Evolutionary conservation across 2,113 vertebrate genomes (phyloP).

Genomic region (Chaenocephalus aceratus): DNA sequence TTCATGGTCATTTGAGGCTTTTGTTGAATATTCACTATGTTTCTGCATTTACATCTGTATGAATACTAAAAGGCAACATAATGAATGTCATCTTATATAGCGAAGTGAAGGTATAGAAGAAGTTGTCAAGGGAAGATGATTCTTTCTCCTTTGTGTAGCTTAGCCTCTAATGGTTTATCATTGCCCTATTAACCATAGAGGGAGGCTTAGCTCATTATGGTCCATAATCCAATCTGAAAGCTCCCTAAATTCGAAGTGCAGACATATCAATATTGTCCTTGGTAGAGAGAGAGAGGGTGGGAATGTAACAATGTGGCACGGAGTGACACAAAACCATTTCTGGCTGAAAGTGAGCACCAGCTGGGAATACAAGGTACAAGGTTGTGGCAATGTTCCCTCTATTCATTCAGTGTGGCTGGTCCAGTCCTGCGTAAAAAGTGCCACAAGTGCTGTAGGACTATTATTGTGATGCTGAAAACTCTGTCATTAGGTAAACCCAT

Average conservation of each 20-base stretch:
- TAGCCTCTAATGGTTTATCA: constrained; percentile 60
- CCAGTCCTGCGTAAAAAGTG: constrained; percentile 7
- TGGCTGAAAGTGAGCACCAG: constrained; percentile 35
- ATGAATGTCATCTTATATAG: constrained; percentile 1
- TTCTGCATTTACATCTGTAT: constrained; percentile 16
- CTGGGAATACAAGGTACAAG: constrained; percentile 44
- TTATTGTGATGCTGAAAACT: constrained; percentile 11
- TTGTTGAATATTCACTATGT: neutral
- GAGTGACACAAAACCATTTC: constrained; percentile 8
- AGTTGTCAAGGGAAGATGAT: constrained; percentile 19
- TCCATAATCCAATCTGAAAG: constrained; percentile 70
- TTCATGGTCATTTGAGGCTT: neutral
- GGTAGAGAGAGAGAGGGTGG: constrained; percentile 45
- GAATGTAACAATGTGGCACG: constrained; percentile 24
- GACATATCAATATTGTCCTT: constrained; percentile 74
- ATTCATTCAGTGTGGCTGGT: constrained; percentile 28
- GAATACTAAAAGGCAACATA: constrained; percentile 8
- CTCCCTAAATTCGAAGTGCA: constrained; percentile 52
- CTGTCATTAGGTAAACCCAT: constrained; percentile 13
- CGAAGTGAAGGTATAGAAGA: constrained; percentile 1
- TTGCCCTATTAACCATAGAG: constrained; percentile 63
- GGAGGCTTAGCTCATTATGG: constrained; percentile 68
- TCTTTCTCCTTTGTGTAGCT: constrained; percentile 50
- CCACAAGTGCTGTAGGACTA: neutral
- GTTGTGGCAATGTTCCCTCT: constrained; percentile 32